Percentiles rank a stretch among this genome's conserved stretches.
Evolutionary conservation across 2,888 invertebrate species (phyloP).

Genomic region (Tortrix viridana): DNA sequence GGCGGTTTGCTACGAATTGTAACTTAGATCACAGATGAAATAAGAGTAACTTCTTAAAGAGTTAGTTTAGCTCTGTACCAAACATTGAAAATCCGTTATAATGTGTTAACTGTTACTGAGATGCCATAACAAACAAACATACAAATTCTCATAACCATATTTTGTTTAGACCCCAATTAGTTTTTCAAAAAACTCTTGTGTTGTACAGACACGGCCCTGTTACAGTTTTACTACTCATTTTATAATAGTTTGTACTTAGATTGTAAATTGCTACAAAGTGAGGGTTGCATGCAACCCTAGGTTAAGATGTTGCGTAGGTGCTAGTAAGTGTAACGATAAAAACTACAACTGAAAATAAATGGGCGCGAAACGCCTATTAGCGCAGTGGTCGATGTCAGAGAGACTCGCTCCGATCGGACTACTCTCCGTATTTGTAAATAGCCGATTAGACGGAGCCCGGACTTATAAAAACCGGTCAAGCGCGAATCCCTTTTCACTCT

Average conservation of each 20-base stretch:
- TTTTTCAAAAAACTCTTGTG: too few species aligned
- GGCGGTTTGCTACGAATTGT: too few species aligned
- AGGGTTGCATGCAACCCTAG: constrained; percentile 59
- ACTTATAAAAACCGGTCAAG: constrained; percentile 48
- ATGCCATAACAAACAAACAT: too few species aligned
- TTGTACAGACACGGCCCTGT: neutral
- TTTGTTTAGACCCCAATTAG: too few species aligned
- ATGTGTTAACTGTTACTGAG: too few species aligned
- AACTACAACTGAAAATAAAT: constrained; percentile 75
- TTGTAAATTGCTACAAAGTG: neutral
- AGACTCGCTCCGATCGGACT: constrained; percentile 59
- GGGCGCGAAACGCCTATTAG: constrained; percentile 68
- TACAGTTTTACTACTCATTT: too few species aligned
- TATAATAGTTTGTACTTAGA: neutral
- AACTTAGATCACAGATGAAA: too few species aligned
- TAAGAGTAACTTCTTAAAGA: too few species aligned
- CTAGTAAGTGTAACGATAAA: constrained; percentile 68
- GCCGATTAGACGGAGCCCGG: constrained; percentile 59
- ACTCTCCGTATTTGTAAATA: constrained; percentile 67
- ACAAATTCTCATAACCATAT: too few species aligned
- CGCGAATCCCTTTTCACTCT: constrained; percentile 39
- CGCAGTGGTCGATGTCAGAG: constrained; percentile 51
- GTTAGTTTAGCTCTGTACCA: too few species aligned
- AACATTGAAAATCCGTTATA: too few species aligned
- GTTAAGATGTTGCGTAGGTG: constrained; percentile 63